phyloP scores from a whole-genome alignment of 1,140 invertebrate genomes.

The Phortica variegata region DNA sequence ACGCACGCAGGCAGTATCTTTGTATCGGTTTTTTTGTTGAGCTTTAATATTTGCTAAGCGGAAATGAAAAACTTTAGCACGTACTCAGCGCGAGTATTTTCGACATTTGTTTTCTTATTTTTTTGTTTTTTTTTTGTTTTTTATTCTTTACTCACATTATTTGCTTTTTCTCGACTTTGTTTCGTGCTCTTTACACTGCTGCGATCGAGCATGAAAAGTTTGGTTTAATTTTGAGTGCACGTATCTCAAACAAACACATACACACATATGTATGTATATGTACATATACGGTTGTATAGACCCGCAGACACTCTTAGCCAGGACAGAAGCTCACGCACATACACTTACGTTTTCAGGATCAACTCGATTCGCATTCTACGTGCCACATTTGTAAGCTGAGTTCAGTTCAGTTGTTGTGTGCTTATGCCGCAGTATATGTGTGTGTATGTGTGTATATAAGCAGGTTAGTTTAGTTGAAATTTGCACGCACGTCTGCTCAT shows the following conservation, averaged over 20 bases:
- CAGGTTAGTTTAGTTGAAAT: slow-evolving; percentile 30
- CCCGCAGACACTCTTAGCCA: too few species aligned
- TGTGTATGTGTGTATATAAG: background rate
- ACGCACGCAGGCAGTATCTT: too few species aligned
- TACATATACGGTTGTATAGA: too few species aligned
- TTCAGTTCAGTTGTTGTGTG: slow-evolving; percentile 5
- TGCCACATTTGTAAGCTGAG: slow-evolving; percentile 15
- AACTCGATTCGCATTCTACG: background rate
- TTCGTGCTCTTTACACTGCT: too few species aligned
- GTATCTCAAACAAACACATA: slow-evolving; percentile 21
- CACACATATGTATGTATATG: slow-evolving; percentile 12
- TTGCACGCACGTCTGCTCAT: slow-evolving; percentile 52
- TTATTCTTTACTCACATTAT: background rate
- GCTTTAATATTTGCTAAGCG: slow-evolving; percentile 53
- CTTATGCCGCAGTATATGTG: background rate
- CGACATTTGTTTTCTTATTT: slow-evolving; percentile 12
- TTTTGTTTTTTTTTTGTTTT: slow-evolving; percentile 4
- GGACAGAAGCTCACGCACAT: too few species aligned
- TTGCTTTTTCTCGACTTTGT: slow-evolving; percentile 21
- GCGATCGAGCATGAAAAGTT: slow-evolving; percentile 53
- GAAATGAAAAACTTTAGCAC: slow-evolving; percentile 53
- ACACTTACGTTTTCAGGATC: slow-evolving; percentile 15
- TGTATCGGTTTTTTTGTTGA: too few species aligned
- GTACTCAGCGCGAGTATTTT: slow-evolving; percentile 46
- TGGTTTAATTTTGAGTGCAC: slow-evolving; percentile 48